Evolutionary conservation across 2,888 invertebrate genomes (phyloP), one percentile per base, ranked within the genome.

Genomic region (Harmothoe impar): DNA sequence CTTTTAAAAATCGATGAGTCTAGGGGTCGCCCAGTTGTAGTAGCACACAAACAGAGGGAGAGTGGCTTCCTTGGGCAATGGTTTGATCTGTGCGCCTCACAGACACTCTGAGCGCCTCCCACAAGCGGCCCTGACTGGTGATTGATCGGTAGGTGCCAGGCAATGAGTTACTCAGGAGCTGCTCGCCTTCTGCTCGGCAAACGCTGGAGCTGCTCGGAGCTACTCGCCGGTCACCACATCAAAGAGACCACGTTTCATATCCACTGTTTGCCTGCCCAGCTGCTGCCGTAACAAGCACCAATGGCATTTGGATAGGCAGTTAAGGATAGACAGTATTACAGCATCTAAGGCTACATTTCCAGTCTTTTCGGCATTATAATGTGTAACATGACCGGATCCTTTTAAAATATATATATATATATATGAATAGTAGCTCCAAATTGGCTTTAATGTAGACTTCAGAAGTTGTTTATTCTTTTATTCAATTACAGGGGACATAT

Each of bases 121-220:
- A 43, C 43, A 43, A 43, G 43, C 43, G 43, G 43, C 43, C 43
- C 43, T 43, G 72, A 72, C 72, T 29, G 15, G 29, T 72, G 72
- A 72, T 72, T 72, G 29, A 25, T 72, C 72, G 29, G 15, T 5
- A 15, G n/a, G 29, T 23, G 29, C 72, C 72, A 72, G 72, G 15
- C 25, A 72, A 72, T 72, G 72, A 72, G 72, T 29, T 72, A 15
- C 72, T 29, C 72, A 25, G 12, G 72, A 72, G 72, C 25, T 15
- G 29, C 25, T 29, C 3, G 72, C 17, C n/a, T 72, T 25, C 31
- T 25, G 72, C 72, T 72, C 72, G 72, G 72, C 25, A 72, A 72
- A 72, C 72, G 29, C 25, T 29, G 72, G 72, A 72, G 72, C 72
- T 29, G 72, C 72, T 72, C 72, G 25, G n/a, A 72, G 29, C 29